Percentiles rank a stretch among this genome's conserved stretches.
These are phyloP conservation scores for Orthosia cruda DNA, from an alignment of 2,888 invertebrate species.

Conservation along the genomic window DNA sequence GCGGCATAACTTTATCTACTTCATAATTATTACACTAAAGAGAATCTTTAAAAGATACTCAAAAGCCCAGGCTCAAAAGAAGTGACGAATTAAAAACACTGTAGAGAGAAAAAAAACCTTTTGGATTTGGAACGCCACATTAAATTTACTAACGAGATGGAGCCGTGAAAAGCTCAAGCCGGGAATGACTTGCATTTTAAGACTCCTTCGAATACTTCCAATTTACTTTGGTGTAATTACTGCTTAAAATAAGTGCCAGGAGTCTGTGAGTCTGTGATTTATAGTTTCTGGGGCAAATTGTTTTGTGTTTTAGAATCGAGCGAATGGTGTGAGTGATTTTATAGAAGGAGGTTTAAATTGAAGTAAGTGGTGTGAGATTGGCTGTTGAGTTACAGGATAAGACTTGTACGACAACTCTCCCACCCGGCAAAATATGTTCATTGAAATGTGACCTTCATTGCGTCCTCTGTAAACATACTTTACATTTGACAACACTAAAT, in stretches of 20 bases:
- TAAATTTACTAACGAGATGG: slow-evolving; percentile 59
- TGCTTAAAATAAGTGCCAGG: slow-evolving; percentile 23
- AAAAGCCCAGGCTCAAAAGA: slow-evolving; percentile 36
- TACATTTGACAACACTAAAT: no score
- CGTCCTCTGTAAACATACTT: no score
- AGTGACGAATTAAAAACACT: slow-evolving; percentile 58
- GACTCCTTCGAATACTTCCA: slow-evolving; percentile 32
- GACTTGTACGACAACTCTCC: no score
- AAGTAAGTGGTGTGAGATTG: no score
- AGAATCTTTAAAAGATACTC: slow-evolving; percentile 9
- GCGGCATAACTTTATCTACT: slow-evolving; percentile 13
- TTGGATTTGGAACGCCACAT: slow-evolving; percentile 50
- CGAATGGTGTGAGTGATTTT: not conserved
- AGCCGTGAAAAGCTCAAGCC: slow-evolving; percentile 24
- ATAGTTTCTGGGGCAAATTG: slow-evolving; percentile 3
- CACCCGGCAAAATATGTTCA: no score
- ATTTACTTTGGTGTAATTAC: slow-evolving; percentile 51
- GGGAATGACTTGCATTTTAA: slow-evolving; percentile 38
- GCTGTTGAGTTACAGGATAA: no score
- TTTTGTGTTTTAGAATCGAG: not conserved
- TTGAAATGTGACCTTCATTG: no score
- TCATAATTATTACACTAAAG: slow-evolving; percentile 22
- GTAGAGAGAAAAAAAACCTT: slow-evolving; percentile 32
- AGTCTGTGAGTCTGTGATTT: slow-evolving; percentile 9
- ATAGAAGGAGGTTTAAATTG: not conserved